A percentile compares a stretch with the other conserved stretches of the same genome.
Conservation (phyloP, 1,140 invertebrate species). For the Glomeris maerens region DNA sequence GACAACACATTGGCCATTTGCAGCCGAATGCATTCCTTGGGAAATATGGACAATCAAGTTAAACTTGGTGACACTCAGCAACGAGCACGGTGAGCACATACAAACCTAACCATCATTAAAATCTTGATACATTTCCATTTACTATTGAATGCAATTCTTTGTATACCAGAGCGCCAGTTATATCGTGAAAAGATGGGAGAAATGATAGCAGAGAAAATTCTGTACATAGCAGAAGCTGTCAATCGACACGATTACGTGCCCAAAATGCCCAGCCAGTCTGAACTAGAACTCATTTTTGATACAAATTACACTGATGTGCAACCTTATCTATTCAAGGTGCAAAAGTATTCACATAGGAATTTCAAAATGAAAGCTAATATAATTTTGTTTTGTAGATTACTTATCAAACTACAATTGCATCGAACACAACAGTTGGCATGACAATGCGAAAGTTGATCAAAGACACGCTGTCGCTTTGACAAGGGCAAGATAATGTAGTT, state of each 20-base stretch:
- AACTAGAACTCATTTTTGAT: conserved; percentile 87
- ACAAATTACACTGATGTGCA: conserved; percentile 81
- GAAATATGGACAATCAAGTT: conserved; percentile 91
- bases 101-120: background rate
- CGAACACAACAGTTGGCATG: conserved; percentile 57
- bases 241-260: conserved; percentile 89
- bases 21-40: conserved; percentile 83
- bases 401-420: conserved; percentile 54
- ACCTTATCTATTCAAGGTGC: conserved; percentile 80
- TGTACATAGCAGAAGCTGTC: conserved; percentile 87
- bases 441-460: conserved; percentile 80
- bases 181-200: conserved; percentile 82
- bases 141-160: too few relatives aligned
- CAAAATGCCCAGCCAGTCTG: conserved; percentile 81
- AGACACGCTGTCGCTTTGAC: conserved; percentile 53
- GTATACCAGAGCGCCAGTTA: conserved; percentile 55
- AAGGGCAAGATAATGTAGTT: too few relatives aligned
- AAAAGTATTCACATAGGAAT: background rate
- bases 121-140: background rate
- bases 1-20: conserved; percentile 71
- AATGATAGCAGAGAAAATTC: conserved; percentile 75
- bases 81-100: conserved; percentile 49
- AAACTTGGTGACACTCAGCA: conserved; percentile 67
- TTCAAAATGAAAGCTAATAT: conserved; percentile 5
- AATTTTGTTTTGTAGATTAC: conserved; percentile 38